Base-by-base conservation (phyloP, 2,797 vertebrate genomes). In the Erethizon dorsatum region DNA sequence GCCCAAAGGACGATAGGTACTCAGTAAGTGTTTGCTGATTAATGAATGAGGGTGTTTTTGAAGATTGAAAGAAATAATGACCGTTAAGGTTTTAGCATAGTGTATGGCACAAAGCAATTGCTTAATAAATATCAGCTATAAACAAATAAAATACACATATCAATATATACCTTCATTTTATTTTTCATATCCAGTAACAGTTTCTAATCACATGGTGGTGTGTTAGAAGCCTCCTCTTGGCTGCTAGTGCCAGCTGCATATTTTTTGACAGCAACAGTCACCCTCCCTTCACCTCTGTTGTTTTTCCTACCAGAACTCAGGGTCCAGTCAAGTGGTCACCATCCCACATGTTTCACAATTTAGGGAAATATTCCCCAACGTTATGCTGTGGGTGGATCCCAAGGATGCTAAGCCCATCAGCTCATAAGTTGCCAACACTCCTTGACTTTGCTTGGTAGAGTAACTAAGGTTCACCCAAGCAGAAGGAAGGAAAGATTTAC, bases 291-390 rank as follows among this genome's bases (percentile, higher is more conserved):
- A 8, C 41, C 9, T 61, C 24, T 41, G 2, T 28, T 24, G 63
- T 63, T 87, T 86, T 47, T 57, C 63, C 88, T 83, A 82, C 57
- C 10, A 82, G 75, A 97, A 80, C 31, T 45, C 77, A 9, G 54
- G 24, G 77, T 78, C 82, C 41, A 65, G 26, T 47, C 84, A 87
- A 59, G 9, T 31, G 47, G 41, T 26, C 41, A 78, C 18, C 13
- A 4, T 47, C 4, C 24, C 31, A 14, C 3, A 33, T 0, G 31
- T 59, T 22, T 77, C 63, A 50, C 1, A 5, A 54, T 47, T 86
- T 20, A 24, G 47, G 28, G 28, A 7, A 33, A 45, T 69, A 28
- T 26, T 59, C 54, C 18, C 37, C 45, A 83, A 83, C 52, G 61
- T 3, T 3, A 37, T n/a, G 10, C 63, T 87, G 24, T 33, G 52